Evolutionary conservation across 2,888 invertebrate species (phyloP).

Genomic region (Pegoplata infirma): DNA sequence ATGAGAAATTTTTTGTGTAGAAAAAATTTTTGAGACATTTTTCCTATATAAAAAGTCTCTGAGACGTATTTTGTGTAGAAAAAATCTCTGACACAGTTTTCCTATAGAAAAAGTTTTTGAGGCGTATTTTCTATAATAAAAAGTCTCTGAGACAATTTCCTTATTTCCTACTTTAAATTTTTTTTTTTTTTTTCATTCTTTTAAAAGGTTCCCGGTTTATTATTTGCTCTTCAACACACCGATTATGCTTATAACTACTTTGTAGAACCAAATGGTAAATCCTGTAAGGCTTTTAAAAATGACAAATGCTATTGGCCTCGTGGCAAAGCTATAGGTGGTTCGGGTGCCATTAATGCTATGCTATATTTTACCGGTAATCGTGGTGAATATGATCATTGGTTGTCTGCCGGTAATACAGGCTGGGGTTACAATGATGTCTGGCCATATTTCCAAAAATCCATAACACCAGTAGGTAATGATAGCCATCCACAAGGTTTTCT

Average conservation of each 20-base stretch:
- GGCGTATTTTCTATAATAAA: slow-evolving; percentile 90
- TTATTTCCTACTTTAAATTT: too few relatives aligned
- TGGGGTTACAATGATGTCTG: slow-evolving; percentile 88
- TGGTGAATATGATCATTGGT: slow-evolving; percentile 83
- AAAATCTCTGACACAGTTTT: too few relatives aligned
- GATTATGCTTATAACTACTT: slow-evolving; percentile 70
- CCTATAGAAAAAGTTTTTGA: too few relatives aligned
- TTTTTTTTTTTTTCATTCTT: slow-evolving; percentile 70
- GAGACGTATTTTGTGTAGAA: too few relatives aligned
- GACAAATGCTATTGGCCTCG: slow-evolving; percentile 80
- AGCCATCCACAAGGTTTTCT: slow-evolving; percentile 79
- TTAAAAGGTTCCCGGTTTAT: slow-evolving; percentile 68
- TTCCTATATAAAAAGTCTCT: too few relatives aligned
- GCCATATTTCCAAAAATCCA: slow-evolving; percentile 81
- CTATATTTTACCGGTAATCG: slow-evolving; percentile 83
- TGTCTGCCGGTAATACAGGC: slow-evolving; percentile 80
- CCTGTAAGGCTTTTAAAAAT: slow-evolving; percentile 67
- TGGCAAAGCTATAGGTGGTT: slow-evolving; percentile 84
- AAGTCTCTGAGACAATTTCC: slow-evolving; percentile 88
- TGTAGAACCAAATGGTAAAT: slow-evolving; percentile 67
- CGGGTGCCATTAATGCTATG: slow-evolving; percentile 83
- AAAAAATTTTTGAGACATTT: too few relatives aligned
- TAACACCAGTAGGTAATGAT: slow-evolving; percentile 73
- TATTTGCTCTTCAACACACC: slow-evolving; percentile 67
- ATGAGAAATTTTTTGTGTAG: too few relatives aligned